These are phyloP conservation scores for Diaprepes abbreviatus DNA, from an alignment of 2,888 invertebrate species.

Conservation along the genomic window DNA sequence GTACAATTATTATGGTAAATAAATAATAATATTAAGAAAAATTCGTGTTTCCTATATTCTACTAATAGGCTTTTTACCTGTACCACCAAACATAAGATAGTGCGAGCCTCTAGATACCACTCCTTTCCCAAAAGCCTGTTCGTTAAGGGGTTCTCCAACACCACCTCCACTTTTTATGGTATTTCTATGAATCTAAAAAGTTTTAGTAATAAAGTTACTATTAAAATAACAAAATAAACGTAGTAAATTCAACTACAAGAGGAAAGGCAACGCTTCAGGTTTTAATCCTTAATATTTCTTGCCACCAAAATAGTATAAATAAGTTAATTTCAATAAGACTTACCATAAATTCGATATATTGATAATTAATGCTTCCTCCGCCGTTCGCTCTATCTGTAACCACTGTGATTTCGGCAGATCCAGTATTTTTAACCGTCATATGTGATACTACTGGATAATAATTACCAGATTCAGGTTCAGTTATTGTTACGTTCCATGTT, in stretches of 20 bases:
- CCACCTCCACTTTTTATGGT: slow-evolving; percentile 86
- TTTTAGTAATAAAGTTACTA: slow-evolving; percentile 73
- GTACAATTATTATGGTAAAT: too few species aligned
- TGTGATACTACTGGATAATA: slow-evolving; percentile 81
- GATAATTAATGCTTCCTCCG: slow-evolving; percentile 73
- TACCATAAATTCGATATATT: slow-evolving; percentile 78
- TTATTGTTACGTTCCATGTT: slow-evolving; percentile 76
- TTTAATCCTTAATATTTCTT: too few species aligned
- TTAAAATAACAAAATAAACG: too few species aligned
- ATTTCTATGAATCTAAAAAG: slow-evolving; percentile 70
- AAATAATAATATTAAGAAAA: too few species aligned
- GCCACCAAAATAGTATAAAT: too few species aligned
- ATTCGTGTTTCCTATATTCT: too few species aligned
- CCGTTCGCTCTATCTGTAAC: slow-evolving; percentile 75
- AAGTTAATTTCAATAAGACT: slow-evolving; percentile 63
- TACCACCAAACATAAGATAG: slow-evolving; percentile 52
- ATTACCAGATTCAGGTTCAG: slow-evolving; percentile 75
- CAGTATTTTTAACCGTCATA: slow-evolving; percentile 70
- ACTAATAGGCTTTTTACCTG: slow-evolving; percentile 11
- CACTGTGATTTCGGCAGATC: slow-evolving; percentile 70
- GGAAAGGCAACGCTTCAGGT: too few species aligned
- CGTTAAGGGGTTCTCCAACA: slow-evolving; percentile 90
- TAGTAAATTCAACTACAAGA: too few species aligned
- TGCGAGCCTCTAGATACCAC: slow-evolving; percentile 75
- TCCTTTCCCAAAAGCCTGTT: slow-evolving; percentile 77